Percentiles rank a stretch among this genome's conserved stretches.
Conservation (phyloP, 2,113 vertebrate genomes). For the Amia ocellicauda region DNA sequence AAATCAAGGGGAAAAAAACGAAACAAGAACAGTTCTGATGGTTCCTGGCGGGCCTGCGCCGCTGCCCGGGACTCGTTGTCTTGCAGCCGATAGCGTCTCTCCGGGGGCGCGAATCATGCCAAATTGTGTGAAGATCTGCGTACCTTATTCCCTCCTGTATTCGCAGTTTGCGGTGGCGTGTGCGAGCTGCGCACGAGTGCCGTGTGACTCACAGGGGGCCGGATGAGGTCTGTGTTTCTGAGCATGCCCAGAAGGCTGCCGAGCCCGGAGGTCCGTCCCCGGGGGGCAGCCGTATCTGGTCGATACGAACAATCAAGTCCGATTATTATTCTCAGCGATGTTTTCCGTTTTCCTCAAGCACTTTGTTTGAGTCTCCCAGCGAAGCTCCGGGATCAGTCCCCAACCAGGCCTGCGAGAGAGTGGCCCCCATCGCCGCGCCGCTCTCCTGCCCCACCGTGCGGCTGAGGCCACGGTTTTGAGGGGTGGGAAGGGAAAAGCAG, state of each 20-base stretch:
- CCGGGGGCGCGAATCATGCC: too few relatives aligned
- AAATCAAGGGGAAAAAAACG: constrained; percentile 54
- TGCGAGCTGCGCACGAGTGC: constrained; percentile 57
- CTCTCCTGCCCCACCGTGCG: too few relatives aligned
- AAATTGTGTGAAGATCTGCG: constrained; percentile 37
- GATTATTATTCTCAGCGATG: too few relatives aligned
- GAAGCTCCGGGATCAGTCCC: too few relatives aligned
- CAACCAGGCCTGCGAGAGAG: too few relatives aligned
- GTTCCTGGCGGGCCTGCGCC: constrained; percentile 59
- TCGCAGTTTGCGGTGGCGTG: constrained; percentile 49
- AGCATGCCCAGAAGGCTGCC: neutral
- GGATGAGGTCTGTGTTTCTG: constrained; percentile 36
- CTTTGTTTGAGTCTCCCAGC: too few relatives aligned
- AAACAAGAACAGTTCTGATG: constrained; percentile 39
- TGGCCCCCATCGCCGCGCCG: too few relatives aligned
- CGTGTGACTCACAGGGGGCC: constrained; percentile 49
- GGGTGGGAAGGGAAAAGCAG: too few relatives aligned
- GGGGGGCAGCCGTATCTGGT: constrained; percentile 19
- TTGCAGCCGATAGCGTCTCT: too few relatives aligned
- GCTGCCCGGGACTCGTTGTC: constrained; percentile 36
- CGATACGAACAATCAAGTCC: too few relatives aligned
- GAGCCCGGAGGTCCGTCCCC: constrained; percentile 27
- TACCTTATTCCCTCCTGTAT: constrained; percentile 29
- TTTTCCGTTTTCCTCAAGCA: too few relatives aligned
- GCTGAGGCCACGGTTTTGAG: too few relatives aligned